Conservation (phyloP, 1,140 invertebrate genomes). For the Pseudachorutes palmiensis region DNA sequence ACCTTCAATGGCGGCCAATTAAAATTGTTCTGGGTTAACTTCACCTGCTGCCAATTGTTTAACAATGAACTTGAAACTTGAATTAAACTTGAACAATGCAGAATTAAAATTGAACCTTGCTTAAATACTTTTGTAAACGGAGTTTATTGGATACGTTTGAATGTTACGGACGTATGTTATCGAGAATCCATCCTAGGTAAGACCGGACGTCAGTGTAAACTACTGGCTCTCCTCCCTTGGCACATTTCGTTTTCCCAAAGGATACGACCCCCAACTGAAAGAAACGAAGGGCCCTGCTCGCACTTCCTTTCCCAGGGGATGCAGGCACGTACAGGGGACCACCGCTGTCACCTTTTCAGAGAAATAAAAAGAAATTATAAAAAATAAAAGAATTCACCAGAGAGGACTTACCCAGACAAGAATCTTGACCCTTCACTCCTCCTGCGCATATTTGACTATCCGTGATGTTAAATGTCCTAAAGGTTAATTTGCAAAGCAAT, state of each 20-base stretch:
- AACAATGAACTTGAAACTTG: too few relatives aligned
- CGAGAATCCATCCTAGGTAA: slow-evolving; percentile 34
- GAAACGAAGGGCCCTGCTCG: slow-evolving; percentile 7
- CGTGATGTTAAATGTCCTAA: slow-evolving; percentile 10
- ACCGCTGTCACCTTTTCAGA: slow-evolving; percentile 8
- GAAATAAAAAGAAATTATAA: not conserved
- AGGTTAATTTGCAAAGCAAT: slow-evolving; percentile 17
- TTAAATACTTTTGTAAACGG: too few relatives aligned
- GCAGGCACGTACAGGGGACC: slow-evolving; percentile 6
- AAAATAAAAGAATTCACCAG: too few relatives aligned
- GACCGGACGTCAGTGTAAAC: slow-evolving; percentile 31
- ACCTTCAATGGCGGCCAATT: too few relatives aligned
- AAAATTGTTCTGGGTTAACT: too few relatives aligned
- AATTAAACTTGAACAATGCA: too few relatives aligned
- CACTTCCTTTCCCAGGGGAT: not conserved
- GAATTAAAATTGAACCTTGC: too few relatives aligned
- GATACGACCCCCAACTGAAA: slow-evolving; percentile 34
- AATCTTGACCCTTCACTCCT: slow-evolving; percentile 22
- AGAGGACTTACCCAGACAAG: slow-evolving; percentile 22
- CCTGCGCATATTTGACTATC: slow-evolving; percentile 29
- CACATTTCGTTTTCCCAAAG: slow-evolving; percentile 29
- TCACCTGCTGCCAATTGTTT: too few relatives aligned
- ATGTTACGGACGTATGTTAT: slow-evolving; percentile 31
- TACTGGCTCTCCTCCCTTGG: slow-evolving; percentile 25
- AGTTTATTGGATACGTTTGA: too few relatives aligned